Evolutionary conservation across 2,797 vertebrate genomes (phyloP).

Genomic region (Microctenopoma stevenorrisi): DNA sequence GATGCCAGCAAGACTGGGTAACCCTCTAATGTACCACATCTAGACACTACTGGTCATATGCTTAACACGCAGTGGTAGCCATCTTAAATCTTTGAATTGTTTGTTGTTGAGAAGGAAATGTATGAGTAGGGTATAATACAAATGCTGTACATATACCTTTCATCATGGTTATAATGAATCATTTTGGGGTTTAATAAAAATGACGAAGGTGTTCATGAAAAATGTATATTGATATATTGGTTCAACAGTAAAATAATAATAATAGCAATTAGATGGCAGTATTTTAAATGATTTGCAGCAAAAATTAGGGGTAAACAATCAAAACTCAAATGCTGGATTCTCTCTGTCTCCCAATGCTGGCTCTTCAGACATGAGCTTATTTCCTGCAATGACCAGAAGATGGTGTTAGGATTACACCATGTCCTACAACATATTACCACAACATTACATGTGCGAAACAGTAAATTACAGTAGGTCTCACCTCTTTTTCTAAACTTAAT

Average conservation of each 20-base stretch:
- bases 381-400: conserved; percentile 38
- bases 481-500: conserved; percentile 40
- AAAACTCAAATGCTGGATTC: conserved; percentile 72
- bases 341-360: conserved; percentile 45
- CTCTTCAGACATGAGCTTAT: not conserved
- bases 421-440: not conserved
- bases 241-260: not conserved
- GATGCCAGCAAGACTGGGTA: conserved; percentile 16
- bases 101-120: conserved; percentile 14
- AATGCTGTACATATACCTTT: not conserved
- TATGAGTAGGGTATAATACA: not conserved
- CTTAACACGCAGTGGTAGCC: not conserved
- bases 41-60: conserved; percentile 5
- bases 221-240: not conserved
- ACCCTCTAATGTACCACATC: not conserved
- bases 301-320: not conserved
- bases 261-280: not conserved
- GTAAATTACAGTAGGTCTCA: conserved; percentile 31
- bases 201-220: not conserved
- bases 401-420: not conserved
- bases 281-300: not conserved
- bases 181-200: not conserved
- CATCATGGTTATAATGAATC: not conserved
- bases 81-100: not conserved
- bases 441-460: not conserved